Evolutionary conservation across 2,113 vertebrate species (phyloP), one percentile per base, ranked within the genome.

Genomic region (Dasyurus viverrinus): DNA sequence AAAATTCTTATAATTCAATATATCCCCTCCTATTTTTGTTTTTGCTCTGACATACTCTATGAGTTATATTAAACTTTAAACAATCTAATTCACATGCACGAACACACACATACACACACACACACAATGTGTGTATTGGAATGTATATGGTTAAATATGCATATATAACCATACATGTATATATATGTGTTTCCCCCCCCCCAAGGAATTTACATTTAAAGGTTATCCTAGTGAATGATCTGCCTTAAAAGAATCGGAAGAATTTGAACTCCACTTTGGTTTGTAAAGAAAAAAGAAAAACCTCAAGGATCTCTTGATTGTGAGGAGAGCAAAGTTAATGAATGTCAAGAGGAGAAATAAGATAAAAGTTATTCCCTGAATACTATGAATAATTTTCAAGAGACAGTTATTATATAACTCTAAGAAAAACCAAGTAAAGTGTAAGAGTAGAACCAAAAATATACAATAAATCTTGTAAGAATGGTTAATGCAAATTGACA

Each of bases 371-470:
- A 96, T 23, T 46, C 36, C 90, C 6, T 94, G 27, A n/a, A 25
- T 91, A 95, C 30, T 89, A 6, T 94, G 24, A n/a, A 27, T 91
- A 95, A 0, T 30, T 95, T 97, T 94, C 92, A 97, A 89, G 14
- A 8, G n/a, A 96, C 84, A 89, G 26, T 89, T 93, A 60, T 92
- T 95, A 90, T 26, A 97, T 8, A 90, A 54, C 52, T 98, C 89
- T 53, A 97, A 97, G 93, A 1, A 98, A 96, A 98, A 97, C 22
- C 76, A 95, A 96, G 98, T 98, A 97, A 97, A 97, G 96, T 94
- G 42, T 96, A 93, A 91, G 91, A 95, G 96, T 93, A 92, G 6
- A n/a, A 95, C 57, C 89, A 97, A 98, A 97, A 97, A 2, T 3
- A 50, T 92, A 84, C 1, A 76, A 93, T 95, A 57, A 93, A 91